Conservation (phyloP, 2,888 invertebrate genomes). For the Adela reaumurella region DNA sequence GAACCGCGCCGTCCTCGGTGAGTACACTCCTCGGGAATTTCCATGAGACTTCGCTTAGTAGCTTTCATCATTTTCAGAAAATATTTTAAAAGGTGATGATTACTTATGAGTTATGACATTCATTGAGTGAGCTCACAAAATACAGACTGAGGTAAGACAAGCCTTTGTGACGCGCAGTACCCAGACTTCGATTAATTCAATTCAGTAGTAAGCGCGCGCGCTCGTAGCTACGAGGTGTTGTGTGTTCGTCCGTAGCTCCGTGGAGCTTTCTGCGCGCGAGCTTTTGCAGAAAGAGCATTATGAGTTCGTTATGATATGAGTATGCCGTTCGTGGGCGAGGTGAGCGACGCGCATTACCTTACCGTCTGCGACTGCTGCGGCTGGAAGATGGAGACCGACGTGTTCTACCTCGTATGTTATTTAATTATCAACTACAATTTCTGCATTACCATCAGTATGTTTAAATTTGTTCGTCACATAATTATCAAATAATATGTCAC, state of each 20-base stretch:
- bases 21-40: background rate
- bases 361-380: slow-evolving; percentile 55
- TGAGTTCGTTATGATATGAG: too few relatives aligned
- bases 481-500: background rate
- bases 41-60: too few relatives aligned
- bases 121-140: too few relatives aligned
- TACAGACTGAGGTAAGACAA: too few relatives aligned
- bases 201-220: slow-evolving; percentile 6
- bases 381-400: slow-evolving; percentile 49
- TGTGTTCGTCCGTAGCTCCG: slow-evolving; percentile 27
- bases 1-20: slow-evolving; percentile 13
- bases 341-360: slow-evolving; percentile 48
- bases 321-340: slow-evolving; percentile 38
- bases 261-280: slow-evolving; percentile 17
- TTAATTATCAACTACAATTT: too few relatives aligned
- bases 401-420: slow-evolving; percentile 49
- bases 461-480: background rate
- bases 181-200: too few relatives aligned
- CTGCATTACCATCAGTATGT: slow-evolving; percentile 15
- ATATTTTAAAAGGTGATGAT: too few relatives aligned
- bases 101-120: too few relatives aligned
- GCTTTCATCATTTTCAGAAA: too few relatives aligned
- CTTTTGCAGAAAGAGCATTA: background rate
- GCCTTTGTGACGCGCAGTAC: too few relatives aligned
- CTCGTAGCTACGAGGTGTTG: slow-evolving; percentile 24